Evolutionary conservation across 2,888 invertebrate species (phyloP).

Genomic region (Patella depressa): DNA sequence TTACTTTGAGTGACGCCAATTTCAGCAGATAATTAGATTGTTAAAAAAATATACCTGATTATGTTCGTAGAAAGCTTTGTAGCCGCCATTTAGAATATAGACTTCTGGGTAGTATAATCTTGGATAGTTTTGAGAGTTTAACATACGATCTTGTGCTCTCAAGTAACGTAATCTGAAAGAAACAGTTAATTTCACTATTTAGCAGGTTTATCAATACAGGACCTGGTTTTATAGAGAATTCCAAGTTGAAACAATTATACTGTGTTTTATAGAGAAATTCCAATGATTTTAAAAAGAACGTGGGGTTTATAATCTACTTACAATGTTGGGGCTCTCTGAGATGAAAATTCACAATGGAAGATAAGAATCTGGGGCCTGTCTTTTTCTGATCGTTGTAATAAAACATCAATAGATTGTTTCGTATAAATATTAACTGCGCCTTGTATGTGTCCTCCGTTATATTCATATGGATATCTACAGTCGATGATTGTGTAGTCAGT

Average conservation of each 20-base stretch:
- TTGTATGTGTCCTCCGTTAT: slow-evolving; percentile 75
- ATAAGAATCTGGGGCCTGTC: slow-evolving; percentile 81
- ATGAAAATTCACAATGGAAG: slow-evolving; percentile 98
- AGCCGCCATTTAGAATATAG: slow-evolving; percentile 90
- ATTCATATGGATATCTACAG: slow-evolving; percentile 76
- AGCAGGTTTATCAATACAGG: too few relatives aligned
- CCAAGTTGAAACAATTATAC: not conserved
- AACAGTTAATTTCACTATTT: too few relatives aligned
- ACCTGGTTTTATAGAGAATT: not conserved
- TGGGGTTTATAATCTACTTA: slow-evolving; percentile 75
- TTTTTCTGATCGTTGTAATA: slow-evolving; percentile 16
- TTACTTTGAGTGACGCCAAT: not conserved
- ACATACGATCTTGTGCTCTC: slow-evolving; percentile 84
- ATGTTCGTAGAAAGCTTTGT: slow-evolving; percentile 83
- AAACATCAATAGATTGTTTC: slow-evolving; percentile 78
- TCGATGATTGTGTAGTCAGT: slow-evolving; percentile 85
- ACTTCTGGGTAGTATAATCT: slow-evolving; percentile 89
- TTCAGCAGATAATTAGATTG: not conserved
- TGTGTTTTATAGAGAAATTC: not conserved
- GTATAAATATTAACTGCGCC: slow-evolving; percentile 85
- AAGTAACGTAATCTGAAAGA: slow-evolving; percentile 82
- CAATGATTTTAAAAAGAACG: not conserved
- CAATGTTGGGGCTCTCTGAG: slow-evolving; percentile 83
- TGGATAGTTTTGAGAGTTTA: slow-evolving; percentile 86
- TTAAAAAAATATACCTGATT: slow-evolving; percentile 66